Conservation (phyloP, 2,113 vertebrate genomes). For the Rhinopomastus cyanomelas region DNA sequence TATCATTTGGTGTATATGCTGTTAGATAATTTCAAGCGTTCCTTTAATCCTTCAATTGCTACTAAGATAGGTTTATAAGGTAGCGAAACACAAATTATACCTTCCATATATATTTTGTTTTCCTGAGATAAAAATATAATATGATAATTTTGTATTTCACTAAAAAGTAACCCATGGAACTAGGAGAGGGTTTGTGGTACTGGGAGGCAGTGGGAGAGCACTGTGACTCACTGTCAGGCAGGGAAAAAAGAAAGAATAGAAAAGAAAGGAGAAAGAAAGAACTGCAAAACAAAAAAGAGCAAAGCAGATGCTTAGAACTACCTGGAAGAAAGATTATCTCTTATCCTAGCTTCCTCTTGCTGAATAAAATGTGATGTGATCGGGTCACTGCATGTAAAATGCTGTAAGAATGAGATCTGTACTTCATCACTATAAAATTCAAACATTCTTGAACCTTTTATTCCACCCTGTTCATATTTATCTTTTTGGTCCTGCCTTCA, state of each 20-base stretch:
- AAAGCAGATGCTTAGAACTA: constrained; percentile 42
- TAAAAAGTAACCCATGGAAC: not conserved
- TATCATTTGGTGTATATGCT: not conserved
- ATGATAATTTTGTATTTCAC: constrained; percentile 15
- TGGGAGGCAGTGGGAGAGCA: no score
- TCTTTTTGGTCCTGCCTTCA: constrained; percentile 79
- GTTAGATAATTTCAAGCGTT: not conserved
- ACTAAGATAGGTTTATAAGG: not conserved
- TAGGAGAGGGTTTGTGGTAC: no score
- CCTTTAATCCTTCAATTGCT: not conserved
- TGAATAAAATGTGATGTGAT: constrained; percentile 72
- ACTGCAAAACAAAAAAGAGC: not conserved
- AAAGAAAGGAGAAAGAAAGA: not conserved
- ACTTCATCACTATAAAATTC: constrained; percentile 82
- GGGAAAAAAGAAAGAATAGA: not conserved
- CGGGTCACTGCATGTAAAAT: constrained; percentile 78
- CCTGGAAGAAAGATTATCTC: constrained; percentile 60
- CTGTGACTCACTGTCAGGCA: no score
- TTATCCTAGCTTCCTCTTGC: constrained; percentile 44
- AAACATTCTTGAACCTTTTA: constrained; percentile 78
- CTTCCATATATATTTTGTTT: not conserved
- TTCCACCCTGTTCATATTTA: constrained; percentile 77
- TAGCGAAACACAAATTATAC: not conserved
- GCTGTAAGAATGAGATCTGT: constrained; percentile 67
- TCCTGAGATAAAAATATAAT: not conserved